Evolutionary conservation across 2,888 invertebrate genomes (phyloP), one percentile per base, ranked within the genome.

Genomic region (Myopa tessellatipennis): DNA sequence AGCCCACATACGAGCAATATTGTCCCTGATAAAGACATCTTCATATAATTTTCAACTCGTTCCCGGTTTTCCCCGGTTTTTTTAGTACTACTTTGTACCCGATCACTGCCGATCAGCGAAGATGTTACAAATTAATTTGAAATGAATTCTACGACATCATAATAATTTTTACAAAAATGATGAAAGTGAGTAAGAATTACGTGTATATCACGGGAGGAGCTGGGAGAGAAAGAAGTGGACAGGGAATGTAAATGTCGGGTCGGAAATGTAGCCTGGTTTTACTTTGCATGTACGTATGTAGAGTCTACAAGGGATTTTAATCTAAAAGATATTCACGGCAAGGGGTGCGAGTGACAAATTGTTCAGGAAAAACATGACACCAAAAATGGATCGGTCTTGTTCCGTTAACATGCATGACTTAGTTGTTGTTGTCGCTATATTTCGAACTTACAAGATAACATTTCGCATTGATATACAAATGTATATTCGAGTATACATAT

Each of bases 331-430:
- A 5, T 55, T 14, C 55, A 55, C n/a, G 16, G 45, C 68, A 84
- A 82, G 82, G 81, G 83, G 83, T 81, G 82, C 83, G 82, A 83
- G 82, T 86, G 88, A 87, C 88, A 87, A 87, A 87, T 87, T 85
- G 85, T 85, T 83, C 85, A 83, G 85, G 85, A 85, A 88, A 84
- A 87, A 87, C 88, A 87, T 86, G 88, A 87, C 88, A 88, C 84
- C 84, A 77, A 82, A 82, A 82, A 83, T 81, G 82, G 79, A 80
- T 81, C 79, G 75, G 75, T 45, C 36, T 74, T 50, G 58, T 58
- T 70, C 55, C 70, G 36, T 34, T 58, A 55, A 70, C 52, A 70
- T 45, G 36, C 16, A 16, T 52, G 18, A 38, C 58, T 38, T 5
- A 34, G 63, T 50, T 50, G 69, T 36, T 38, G 63, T 34, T 14